Evolutionary conservation across 2,113 vertebrate species (phyloP), one percentile per base, ranked within the genome.

Genomic region (Pelecanoides urinatrix): DNA sequence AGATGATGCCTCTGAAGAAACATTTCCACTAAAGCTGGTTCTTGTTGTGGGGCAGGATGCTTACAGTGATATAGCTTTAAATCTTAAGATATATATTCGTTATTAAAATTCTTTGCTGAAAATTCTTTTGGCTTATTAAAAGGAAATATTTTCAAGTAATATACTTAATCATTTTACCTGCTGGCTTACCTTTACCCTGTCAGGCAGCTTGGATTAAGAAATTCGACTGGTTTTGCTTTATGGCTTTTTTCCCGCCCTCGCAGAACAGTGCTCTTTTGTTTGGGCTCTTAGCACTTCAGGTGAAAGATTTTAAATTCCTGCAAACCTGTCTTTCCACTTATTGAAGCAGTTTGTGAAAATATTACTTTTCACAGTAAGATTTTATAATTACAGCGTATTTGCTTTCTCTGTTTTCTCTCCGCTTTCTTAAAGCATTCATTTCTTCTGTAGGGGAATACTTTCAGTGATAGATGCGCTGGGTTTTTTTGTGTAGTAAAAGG

Each of bases 191-290:
- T 93, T 91, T 68, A 53, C 47, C 21, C 49, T 40, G 25, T 65
- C 21, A 72, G 30, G 77, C 66, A 83, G 26, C 50, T 81, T 76
- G 49, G 49, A 86, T 95, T 94, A 94, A 96, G 91, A 76, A 89
- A 81, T 91, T 72, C 2, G 16, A 26, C 73, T 72, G 66, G 58
- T 65, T 90, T 49, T 87, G 23, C 56, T 85, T 91, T 84, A 91
- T 61, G 59, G 16, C 21, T 80, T 74, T 70, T 67, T 80, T 25
- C 34, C 66, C 12, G 3, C 77, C 18, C 70, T 81, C 3, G 0
- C 14, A 56, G 87, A 94, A 94, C 90, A 96, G 70, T 58, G 30
- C 4, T 86, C 45, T 93, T 90, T 94, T 97, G 85, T 95, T 88
- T 66, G 71, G 16, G 42, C 40, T 86, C 38, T 95, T 66, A 92